Percentiles rank a stretch among this genome's conserved stretches.
Evolutionary conservation across 30 jellyfish, hydroid and myxozoan genomes (phyloP).

Genomic region (Hydractinia symbiolongicarpus): DNA sequence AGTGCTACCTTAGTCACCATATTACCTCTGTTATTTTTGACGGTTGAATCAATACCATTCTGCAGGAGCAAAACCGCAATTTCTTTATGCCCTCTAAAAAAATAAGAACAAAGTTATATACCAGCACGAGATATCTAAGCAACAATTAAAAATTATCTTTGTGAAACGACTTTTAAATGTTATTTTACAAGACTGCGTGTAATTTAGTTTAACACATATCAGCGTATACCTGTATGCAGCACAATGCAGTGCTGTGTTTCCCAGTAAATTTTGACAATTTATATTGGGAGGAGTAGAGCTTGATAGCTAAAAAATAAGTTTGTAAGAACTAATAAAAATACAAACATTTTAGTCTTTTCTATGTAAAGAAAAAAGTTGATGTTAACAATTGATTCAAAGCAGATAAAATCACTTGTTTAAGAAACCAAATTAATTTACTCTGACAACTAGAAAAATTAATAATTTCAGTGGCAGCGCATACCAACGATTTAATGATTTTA

Average conservation of each 20-base stretch:
- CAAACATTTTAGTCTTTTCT: background rate
- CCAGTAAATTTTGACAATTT: constrained; percentile 83
- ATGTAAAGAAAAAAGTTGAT: background rate
- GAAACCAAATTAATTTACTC: background rate
- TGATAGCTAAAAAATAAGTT: constrained; percentile 12
- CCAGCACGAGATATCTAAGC: no score
- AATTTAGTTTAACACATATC: background rate
- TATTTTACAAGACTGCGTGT: no score
- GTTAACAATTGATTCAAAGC: background rate
- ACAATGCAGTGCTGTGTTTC: constrained; percentile 98
- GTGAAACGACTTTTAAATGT: no score
- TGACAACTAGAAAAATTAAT: background rate
- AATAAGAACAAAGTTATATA: no score
- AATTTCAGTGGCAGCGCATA: constrained; percentile 15
- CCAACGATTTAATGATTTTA: constrained; percentile 56
- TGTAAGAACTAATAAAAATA: background rate
- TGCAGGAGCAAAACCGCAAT: constrained; percentile 81
- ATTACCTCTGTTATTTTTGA: constrained; percentile 86
- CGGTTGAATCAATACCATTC: constrained; percentile 87
- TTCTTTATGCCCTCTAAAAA: constrained; percentile 86
- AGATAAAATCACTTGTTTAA: background rate
- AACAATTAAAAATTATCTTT: no score
- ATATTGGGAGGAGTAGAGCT: constrained; percentile 84
- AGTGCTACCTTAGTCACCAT: background rate
- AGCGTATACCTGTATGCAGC: constrained; percentile 81